Evolutionary conservation across 1,140 invertebrate genomes (phyloP).

Genomic region (Aphis craccivora): DNA sequence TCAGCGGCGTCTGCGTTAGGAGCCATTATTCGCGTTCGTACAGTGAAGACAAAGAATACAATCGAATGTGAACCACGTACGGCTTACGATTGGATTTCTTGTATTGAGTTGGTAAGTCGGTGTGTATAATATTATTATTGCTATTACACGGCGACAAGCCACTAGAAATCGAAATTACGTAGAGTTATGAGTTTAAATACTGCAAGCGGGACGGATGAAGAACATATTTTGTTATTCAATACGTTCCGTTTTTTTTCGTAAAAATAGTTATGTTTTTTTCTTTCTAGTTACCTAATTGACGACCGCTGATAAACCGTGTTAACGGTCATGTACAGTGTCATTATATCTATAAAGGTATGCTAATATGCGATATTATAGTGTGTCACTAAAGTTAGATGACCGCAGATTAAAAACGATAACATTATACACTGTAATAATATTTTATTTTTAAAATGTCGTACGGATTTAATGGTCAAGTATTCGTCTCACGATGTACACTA

Average conservation of each 20-base stretch:
- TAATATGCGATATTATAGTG: background rate
- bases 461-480: background rate
- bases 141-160: background rate
- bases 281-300: slow-evolving; percentile 15
- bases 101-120: background rate
- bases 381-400: background rate
- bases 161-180: background rate
- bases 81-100: background rate
- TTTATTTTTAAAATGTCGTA: background rate
- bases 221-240: background rate
- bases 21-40: background rate
- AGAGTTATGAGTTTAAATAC: background rate
- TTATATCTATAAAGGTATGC: background rate
- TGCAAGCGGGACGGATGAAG: background rate
- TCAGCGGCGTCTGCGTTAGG: background rate
- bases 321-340: background rate
- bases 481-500: background rate
- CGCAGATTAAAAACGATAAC: background rate
- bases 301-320: background rate
- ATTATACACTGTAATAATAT: background rate
- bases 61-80: background rate
- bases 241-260: background rate
- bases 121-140: background rate
- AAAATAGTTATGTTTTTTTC: background rate
- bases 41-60: background rate